Evolutionary conservation across 2,888 invertebrate species (phyloP), one percentile per base, ranked within the genome.

Genomic region (Meiosimyza platycephala): DNA sequence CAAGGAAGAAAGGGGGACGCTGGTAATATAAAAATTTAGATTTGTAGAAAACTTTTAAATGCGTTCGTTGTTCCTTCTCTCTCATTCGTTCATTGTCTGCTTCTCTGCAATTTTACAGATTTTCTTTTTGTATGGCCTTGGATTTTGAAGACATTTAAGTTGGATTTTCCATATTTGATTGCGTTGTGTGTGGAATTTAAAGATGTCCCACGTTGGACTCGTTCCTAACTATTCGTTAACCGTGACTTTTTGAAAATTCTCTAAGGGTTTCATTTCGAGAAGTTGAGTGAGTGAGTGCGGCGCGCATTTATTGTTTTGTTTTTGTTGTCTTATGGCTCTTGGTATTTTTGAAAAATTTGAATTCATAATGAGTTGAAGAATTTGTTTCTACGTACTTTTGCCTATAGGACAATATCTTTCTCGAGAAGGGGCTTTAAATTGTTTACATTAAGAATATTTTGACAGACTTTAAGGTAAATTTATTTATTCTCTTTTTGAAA

Each of bases 311-410:
- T 63, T 67, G 40, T 55, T 71, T 48, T 66, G 16, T 68, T 70
- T 73, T 67, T 54, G 73, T 72, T 52, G 62, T 66, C 64, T 3
- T 60, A 33, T 47, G 63, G n/a, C 72, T 67, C 65, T 51, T 70
- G 73, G 74, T 64, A 48, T 69, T 66, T 47, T 50, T 71, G 60
- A 71, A 72, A 75, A 69, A 73, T 76, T 76, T 77, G 63, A 74
- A 79, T 73, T 77, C 78, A 77, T 79, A 79, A 79, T 79, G 77
- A 79, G 74, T 74, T 76, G 69, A 22, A 40, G 18, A 55, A 15
- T 18, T 55, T 55, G 2, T 22, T 6, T 18, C 6, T 4, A 1
- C 6, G 4, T 11, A 1, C 18, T 22, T 55, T 11, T 22, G 13
- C n/a, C 55, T 4, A 40, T 9, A 40, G 9, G 40, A 2, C 6